phyloP scores from a whole-genome alignment of 2,888 invertebrate species.

The Neelides folsomi region DNA sequence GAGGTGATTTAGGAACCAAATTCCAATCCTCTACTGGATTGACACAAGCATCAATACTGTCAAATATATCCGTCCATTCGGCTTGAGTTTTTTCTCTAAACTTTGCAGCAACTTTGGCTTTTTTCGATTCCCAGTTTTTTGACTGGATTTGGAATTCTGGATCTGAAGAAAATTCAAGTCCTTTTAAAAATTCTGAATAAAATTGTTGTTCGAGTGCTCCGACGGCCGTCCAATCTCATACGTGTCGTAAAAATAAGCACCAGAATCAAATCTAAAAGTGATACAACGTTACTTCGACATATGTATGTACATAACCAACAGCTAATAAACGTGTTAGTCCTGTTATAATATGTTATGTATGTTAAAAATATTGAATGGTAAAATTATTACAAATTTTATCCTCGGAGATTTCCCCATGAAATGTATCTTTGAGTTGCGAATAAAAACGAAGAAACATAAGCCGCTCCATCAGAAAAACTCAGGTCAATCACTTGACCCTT shows the following conservation, averaged over 20 bases:
- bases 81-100: conserved; percentile 40
- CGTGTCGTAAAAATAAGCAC: conserved; percentile 72
- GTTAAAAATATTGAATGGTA: too few species aligned
- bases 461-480: conserved; percentile 81
- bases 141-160: conserved; percentile 48
- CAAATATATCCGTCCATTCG: conserved; percentile 51
- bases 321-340: too few species aligned
- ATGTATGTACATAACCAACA: too few species aligned
- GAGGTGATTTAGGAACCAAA: conserved; percentile 54
- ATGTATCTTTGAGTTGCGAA: conserved; percentile 41
- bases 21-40: conserved; percentile 70
- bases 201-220: conserved; percentile 89
- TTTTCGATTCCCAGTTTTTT: conserved; percentile 42
- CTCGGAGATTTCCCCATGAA: conserved; percentile 58
- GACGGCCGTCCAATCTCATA: conserved; percentile 88
- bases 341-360: too few species aligned
- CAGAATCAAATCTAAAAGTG: conserved; percentile 60
- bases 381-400: conserved; percentile 54
- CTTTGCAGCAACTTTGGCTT: conserved; percentile 32
- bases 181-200: conserved; percentile 57
- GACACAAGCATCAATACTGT: conserved; percentile 78
- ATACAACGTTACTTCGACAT: too few species aligned
- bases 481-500: conserved; percentile 49
- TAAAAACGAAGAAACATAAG: conserved; percentile 49
- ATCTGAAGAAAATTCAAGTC: conserved; percentile 48